phyloP scores from a whole-genome alignment of 2,113 vertebrate genomes.

The Dissostichus mawsoni region DNA sequence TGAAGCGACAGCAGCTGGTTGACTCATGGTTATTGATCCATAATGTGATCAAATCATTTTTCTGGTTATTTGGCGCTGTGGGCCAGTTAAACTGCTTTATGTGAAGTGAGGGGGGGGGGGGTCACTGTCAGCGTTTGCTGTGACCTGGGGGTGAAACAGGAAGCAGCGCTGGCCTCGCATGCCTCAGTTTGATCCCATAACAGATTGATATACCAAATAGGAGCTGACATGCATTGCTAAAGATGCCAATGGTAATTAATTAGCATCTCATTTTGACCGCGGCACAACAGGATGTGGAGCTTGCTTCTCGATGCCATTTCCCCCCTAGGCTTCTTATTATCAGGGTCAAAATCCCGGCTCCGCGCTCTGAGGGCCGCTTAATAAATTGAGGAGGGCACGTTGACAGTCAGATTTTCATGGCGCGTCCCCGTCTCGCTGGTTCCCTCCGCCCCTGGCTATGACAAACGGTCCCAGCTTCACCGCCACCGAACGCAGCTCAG shows the following conservation, averaged over 20 bases:
- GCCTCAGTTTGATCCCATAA: slow-evolving; percentile 85
- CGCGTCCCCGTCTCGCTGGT: slow-evolving; percentile 83
- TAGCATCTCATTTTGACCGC: slow-evolving; percentile 95
- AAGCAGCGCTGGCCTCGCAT: slow-evolving; percentile 41
- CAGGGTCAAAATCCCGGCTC: slow-evolving; percentile 91
- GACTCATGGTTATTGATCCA: slow-evolving; percentile 67
- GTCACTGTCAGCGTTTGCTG: background rate
- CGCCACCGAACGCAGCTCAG: slow-evolving; percentile 73
- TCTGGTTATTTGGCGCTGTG: slow-evolving; percentile 23
- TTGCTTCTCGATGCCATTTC: slow-evolving; percentile 89
- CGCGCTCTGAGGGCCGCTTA: slow-evolving; percentile 88
- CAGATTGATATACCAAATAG: slow-evolving; percentile 92
- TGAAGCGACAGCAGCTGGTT: slow-evolving; percentile 44
- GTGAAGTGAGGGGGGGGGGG: slow-evolving; percentile 10
- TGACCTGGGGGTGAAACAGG: slow-evolving; percentile 57
- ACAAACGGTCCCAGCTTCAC: slow-evolving; percentile 78
- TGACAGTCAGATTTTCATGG: slow-evolving; percentile 89
- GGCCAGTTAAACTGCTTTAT: slow-evolving; percentile 27
- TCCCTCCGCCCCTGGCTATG: slow-evolving; percentile 83
- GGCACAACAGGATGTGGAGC: slow-evolving; percentile 92
- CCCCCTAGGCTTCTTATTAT: slow-evolving; percentile 89
- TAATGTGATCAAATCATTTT: slow-evolving; percentile 57
- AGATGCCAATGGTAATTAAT: slow-evolving; percentile 99
- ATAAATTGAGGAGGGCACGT: slow-evolving; percentile 88
- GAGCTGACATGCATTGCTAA: slow-evolving; percentile 95